Conservation (phyloP, 1,140 invertebrate species). For the Mycetomoellerius zeteki region DNA sequence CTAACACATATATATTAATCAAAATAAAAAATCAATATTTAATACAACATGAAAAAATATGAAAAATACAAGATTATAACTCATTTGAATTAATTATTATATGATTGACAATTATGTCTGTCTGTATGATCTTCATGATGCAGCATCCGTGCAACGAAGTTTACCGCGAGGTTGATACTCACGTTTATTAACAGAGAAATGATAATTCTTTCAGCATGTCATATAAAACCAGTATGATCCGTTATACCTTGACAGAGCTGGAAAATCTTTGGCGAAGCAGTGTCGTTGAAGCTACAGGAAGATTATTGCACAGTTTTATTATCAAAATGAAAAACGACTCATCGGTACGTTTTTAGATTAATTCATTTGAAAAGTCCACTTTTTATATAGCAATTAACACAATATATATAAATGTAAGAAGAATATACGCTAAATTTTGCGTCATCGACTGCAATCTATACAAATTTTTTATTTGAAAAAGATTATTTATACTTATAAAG, state of each 20-base stretch:
- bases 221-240: constrained; percentile 77
- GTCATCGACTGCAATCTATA: not conserved
- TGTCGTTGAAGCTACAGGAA: constrained; percentile 20
- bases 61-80: not conserved
- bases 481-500: constrained; percentile 1
- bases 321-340: constrained; percentile 31
- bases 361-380: constrained; percentile 27
- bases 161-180: constrained; percentile 75
- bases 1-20: not conserved
- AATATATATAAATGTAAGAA: not conserved
- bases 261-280: constrained; percentile 39
- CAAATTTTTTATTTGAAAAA: not conserved
- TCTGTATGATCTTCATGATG: constrained; percentile 39
- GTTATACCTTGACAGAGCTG: constrained; percentile 74
- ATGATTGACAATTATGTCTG: constrained; percentile 24
- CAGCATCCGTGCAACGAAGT: constrained; percentile 46
- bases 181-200: constrained; percentile 72
- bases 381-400: constrained; percentile 45
- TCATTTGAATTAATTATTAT: not conserved
- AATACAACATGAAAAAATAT: not conserved
- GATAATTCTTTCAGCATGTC: constrained; percentile 75
- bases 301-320: constrained; percentile 24
- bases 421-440: not conserved
- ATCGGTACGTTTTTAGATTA: constrained; percentile 41
- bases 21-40: not conserved